phyloP scores from a whole-genome alignment of 53 echinoderm and acorn worm species.

The Antedon mediterranea region DNA sequence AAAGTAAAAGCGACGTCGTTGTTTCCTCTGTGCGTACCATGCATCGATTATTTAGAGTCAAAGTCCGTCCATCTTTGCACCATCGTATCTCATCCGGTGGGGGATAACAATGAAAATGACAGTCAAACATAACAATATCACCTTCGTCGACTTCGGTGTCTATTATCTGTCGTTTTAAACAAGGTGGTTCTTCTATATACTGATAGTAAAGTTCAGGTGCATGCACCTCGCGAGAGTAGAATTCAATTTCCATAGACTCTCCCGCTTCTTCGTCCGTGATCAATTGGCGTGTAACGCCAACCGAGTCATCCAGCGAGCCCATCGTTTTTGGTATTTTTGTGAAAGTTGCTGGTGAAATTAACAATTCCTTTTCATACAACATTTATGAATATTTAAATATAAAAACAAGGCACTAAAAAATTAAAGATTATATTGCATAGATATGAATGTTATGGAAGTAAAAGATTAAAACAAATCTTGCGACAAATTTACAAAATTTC shows the following conservation, averaged over 20 bases:
- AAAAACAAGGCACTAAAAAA: not conserved
- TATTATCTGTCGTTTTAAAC: slow-evolving; percentile 65
- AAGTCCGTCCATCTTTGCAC: slow-evolving; percentile 36
- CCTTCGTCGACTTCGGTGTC: slow-evolving; percentile 83
- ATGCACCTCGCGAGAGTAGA: slow-evolving; percentile 37
- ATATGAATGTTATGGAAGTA: not conserved
- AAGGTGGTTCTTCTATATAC: slow-evolving; percentile 50
- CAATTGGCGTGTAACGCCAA: not conserved
- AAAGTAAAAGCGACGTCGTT: slow-evolving; percentile 61
- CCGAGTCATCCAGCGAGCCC: not conserved
- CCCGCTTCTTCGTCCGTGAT: slow-evolving; percentile 25
- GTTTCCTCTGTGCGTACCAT: slow-evolving; percentile 45
- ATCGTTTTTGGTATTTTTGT: not conserved
- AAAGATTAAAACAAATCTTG: not conserved
- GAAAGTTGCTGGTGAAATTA: not conserved
- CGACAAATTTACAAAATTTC: too few relatives aligned
- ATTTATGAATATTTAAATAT: not conserved
- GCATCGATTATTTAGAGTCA: slow-evolving; percentile 26
- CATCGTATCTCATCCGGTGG: slow-evolving; percentile 53
- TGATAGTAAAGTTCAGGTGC: slow-evolving; percentile 22
- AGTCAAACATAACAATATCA: slow-evolving; percentile 73
- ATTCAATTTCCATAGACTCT: slow-evolving; percentile 53
- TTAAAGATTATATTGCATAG: not conserved
- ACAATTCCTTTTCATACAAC: not conserved
- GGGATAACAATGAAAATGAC: slow-evolving; percentile 69